A percentile compares a stretch with the other conserved stretches of the same genome.
These are phyloP conservation scores for Exephanes ischioxanthus DNA, from an alignment of 2,888 invertebrate genomes.

Conservation along the genomic window DNA sequence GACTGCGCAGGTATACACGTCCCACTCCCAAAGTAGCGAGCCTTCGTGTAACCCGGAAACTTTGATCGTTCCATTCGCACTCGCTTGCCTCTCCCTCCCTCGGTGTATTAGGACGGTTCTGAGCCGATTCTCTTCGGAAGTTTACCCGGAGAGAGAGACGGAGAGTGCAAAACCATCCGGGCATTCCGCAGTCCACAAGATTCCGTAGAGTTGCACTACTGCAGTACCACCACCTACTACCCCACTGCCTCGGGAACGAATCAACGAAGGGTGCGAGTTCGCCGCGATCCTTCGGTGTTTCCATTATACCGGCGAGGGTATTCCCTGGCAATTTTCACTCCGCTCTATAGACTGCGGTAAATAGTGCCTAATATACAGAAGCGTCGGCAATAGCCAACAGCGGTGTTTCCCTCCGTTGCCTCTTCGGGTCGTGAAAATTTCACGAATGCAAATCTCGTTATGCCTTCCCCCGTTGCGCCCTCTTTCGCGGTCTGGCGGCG, in stretches of 20 bases:
- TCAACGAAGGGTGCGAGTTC: slow-evolving; percentile 10
- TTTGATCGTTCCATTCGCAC: slow-evolving; percentile 60
- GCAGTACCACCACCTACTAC: slow-evolving; percentile 11
- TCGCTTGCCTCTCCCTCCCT: slow-evolving; percentile 4
- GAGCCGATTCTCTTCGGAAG: slow-evolving; percentile 55
- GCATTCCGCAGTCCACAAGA: slow-evolving; percentile 45
- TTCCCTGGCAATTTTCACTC: not conserved
- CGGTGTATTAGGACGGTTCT: slow-evolving; percentile 46
- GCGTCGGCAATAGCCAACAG: not conserved
- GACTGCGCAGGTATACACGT: not conserved
- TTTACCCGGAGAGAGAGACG: slow-evolving; percentile 37
- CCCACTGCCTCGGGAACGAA: slow-evolving; percentile 3
- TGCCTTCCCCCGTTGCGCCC: slow-evolving; percentile 8
- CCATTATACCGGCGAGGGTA: not conserved
- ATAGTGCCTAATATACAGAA: slow-evolving; percentile 23
- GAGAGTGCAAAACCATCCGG: slow-evolving; percentile 1
- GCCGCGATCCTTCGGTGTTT: slow-evolving; percentile 5
- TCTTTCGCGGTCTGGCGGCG: slow-evolving; percentile 22
- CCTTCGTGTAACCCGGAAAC: slow-evolving; percentile 51
- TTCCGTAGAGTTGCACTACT: slow-evolving; percentile 15
- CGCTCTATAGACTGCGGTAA: slow-evolving; percentile 5
- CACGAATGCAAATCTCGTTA: slow-evolving; percentile 63
- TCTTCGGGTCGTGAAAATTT: slow-evolving; percentile 54
- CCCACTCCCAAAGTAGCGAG: slow-evolving; percentile 11
- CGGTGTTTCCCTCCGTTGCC: slow-evolving; percentile 4